Evolutionary conservation across 2,113 vertebrate species (phyloP), one percentile per base, ranked within the genome.

Genomic region (Protomyctophum bolini): DNA sequence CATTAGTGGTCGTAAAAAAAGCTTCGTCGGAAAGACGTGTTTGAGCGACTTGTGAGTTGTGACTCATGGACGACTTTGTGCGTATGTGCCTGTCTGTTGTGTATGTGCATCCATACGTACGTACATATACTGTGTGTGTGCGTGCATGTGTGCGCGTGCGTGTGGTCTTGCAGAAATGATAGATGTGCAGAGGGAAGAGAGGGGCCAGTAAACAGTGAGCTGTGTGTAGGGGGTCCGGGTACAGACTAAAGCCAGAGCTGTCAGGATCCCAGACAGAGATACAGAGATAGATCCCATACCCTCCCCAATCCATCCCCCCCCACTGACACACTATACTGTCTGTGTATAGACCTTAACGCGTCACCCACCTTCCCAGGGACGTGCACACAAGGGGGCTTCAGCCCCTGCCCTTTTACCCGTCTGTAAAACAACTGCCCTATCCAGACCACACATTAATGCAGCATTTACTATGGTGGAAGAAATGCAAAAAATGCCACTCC

Each of bases 201-300:
- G 61, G 76, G 72, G 80, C 67, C 73, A 73, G 86, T 89, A 88
- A 86, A 89, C 83, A 85, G 74, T 84, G 81, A 82, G 83, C 81
- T 75, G 70, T 83, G 83, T 89, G 84, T 91, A 87, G 87, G 87
- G 88, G 87, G 88, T 89, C 88, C 77, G 76, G 73, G 75, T 82
- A 81, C 81, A 88, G 86, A 88, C 86, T 90, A 75, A 90, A 88
- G 73, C 87, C 91, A 89, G 91, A 90, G 81, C 86, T 86, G 82
- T 88, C 86, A 88, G 79, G 74, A 76, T 85, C 76, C 61, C 84
- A 90, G 86, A 89, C 83, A 75, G 83, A 85, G 83, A 90, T 88
- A 41, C 33, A 91, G 56, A 77, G 81, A 83, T 58, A 80, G 75
- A 84, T 83, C 78, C 81, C 84, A 86, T 88, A 76, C 74, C 62